Percentiles rank a stretch among this genome's conserved stretches.
Evolutionary conservation across 2,113 vertebrate species (phyloP).

Genomic region (Neomonachus schauinslandi): DNA sequence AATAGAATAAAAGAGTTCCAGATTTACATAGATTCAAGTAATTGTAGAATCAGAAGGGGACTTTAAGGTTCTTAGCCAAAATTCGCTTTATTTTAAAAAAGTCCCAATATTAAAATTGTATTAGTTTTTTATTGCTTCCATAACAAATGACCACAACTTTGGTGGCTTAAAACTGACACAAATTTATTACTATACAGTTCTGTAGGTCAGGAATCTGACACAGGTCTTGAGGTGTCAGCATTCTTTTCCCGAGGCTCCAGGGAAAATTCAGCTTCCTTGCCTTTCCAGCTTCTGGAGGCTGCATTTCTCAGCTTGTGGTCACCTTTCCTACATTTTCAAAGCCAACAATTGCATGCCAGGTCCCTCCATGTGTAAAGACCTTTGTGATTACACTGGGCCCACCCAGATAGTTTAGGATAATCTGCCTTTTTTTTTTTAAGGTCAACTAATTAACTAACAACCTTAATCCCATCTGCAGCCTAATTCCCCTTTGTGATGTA

Average conservation of each 20-base stretch:
- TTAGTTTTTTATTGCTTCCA: background rate
- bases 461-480: background rate
- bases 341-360: background rate
- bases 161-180: background rate
- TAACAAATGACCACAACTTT: background rate
- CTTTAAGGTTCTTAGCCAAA: background rate
- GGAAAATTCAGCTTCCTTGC: background rate
- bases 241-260: background rate
- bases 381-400: background rate
- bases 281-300: background rate
- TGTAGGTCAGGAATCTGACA: background rate
- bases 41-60: conserved; percentile 13
- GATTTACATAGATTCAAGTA: background rate
- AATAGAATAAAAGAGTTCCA: background rate
- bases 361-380: background rate
- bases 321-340: background rate
- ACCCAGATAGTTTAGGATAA: background rate
- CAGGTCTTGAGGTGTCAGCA: background rate
- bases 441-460: background rate
- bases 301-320: background rate
- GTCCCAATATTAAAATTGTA: background rate
- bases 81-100: background rate
- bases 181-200: background rate
- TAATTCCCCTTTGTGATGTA: background rate
- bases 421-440: background rate